Evolutionary conservation across 2,113 vertebrate species (phyloP).

Genomic region (Dipodomys stephensi): DNA sequence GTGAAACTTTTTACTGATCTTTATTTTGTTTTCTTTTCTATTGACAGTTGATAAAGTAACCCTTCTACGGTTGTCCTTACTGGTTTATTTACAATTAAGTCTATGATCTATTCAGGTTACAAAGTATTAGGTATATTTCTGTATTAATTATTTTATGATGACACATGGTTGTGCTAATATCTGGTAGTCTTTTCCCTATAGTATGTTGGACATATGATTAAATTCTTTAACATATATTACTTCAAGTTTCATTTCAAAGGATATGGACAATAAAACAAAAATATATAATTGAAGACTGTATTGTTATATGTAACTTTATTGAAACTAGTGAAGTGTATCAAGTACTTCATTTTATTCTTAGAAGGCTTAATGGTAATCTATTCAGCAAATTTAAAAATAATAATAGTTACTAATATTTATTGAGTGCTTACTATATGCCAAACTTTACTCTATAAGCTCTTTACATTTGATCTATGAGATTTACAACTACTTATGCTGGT

Average conservation of each 20-base stretch:
- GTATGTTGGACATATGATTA: not conserved
- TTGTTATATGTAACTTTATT: constrained; percentile 7
- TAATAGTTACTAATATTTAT: not conserved
- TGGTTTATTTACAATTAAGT: constrained; percentile 2
- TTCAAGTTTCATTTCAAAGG: constrained; percentile 18
- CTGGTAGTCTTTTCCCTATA: not conserved
- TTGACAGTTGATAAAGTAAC: not conserved
- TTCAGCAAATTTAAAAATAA: not conserved
- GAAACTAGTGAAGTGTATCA: not conserved
- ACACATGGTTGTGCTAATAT: not conserved
- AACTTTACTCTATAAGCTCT: not conserved
- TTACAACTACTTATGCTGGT: not conserved
- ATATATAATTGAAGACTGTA: not conserved
- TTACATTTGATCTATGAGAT: not conserved
- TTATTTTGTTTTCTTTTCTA: not conserved
- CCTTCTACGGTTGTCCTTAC: not conserved
- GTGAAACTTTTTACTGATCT: not conserved
- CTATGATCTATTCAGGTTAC: not conserved
- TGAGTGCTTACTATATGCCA: not conserved
- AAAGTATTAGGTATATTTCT: not conserved
- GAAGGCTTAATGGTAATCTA: not conserved
- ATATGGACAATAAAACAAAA: not conserved
- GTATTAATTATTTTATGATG: not conserved
- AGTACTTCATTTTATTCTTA: not conserved
- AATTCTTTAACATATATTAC: not conserved